Base-by-base conservation (phyloP, 2,113 vertebrate genomes). In the Collichthys lucidus region DNA sequence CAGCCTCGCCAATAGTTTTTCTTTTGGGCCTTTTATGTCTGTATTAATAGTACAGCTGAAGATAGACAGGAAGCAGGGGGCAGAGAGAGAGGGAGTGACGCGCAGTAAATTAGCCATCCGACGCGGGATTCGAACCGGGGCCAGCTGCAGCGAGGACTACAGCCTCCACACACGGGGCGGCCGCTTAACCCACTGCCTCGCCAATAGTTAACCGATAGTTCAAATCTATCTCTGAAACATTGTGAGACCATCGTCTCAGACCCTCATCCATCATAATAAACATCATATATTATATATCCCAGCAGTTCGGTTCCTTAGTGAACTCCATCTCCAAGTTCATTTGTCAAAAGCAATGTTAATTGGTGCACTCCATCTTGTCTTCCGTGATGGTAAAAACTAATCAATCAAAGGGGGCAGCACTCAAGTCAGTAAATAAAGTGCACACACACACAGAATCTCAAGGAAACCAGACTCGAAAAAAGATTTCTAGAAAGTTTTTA, bases 341-440 rank as follows among this genome's bases (percentile, higher is more conserved):
- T 92, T 83, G 85, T 88, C 82, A 86, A 85, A 83, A 86, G 86
- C 81, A 50, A 65, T 63, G 67, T 78, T 90, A 92, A 93, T 86
- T 92, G 82, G 72, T 65, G 77, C 77, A 84, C 77, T 91, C 85
- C 77, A 82, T 93, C 90, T 90, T 88, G 66, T 90, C 85, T 74
- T 75, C 63, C 66, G 15, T 76, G 81, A 79, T 84, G 74, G 84
- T 75, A 50, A 73, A 82, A 86, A 71, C 42, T 66, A 69, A 93
- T 92, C 80, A 63, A 80, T 89, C 86, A 87, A 84, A 0, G 65
- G 44, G 49, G 55, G 65, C 69, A 52, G 42, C 15, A 5, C 49
- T 83, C 56, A 82, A 57, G 49, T 52, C 71, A 31, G 31, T 74
- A 52, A 81, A 76, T 75, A 17, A 79, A 88, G 79, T 74, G 68